Base-by-base conservation (phyloP, 2,797 vertebrate genomes). In the Ctenopoma kingsleyae region DNA sequence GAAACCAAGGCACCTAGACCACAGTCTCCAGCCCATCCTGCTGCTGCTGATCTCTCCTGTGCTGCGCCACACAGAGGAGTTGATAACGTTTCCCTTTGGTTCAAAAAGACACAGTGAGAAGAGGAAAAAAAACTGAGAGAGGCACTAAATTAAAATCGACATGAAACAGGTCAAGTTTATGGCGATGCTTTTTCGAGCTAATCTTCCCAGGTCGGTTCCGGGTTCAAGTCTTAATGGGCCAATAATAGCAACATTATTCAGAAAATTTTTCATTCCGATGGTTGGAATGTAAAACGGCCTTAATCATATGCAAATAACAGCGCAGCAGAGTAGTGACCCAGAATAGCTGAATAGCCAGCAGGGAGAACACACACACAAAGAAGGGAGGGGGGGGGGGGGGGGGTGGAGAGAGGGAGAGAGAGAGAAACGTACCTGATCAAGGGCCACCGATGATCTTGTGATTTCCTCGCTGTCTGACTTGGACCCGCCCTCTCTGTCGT, bases 381-480 rank as follows among this genome's bases (percentile, higher is more conserved):
- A 58, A 23, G 2, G 36, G 6, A 35, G 19, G 30, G 8, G 8
- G 30, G 8, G 25, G 25, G 25, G 30, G 30, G 7, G 30, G 2
- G 2, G 7, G 9, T 7, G 9, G 30, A 32, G 8, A 32, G 19
- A 11, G 13, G 12, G 40, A 13, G 47, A 55, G 63, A 71, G 66
- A 32, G 38, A 48, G 52, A 93, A 80, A 71, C 82, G 82, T 97
- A 99, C 98, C 97, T 99, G 98, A 95, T 99, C 98, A 87, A 98
- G 96, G 76, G 97, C 97, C 89, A 97, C 97, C 84, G 98, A 97
- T 67, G 94, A 95, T 97, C 98, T 96, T 71, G 97, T 98, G 94
- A 99, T 97, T 89, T 99, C 98, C 95, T 99, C 98, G 85, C 93
- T 99, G 96, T 99, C 98, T 90, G 98, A 99, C 91, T 99, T 99